Evolutionary conservation across 2,113 vertebrate genomes (phyloP).

Genomic region (Nothocercus nigrocapillus): DNA sequence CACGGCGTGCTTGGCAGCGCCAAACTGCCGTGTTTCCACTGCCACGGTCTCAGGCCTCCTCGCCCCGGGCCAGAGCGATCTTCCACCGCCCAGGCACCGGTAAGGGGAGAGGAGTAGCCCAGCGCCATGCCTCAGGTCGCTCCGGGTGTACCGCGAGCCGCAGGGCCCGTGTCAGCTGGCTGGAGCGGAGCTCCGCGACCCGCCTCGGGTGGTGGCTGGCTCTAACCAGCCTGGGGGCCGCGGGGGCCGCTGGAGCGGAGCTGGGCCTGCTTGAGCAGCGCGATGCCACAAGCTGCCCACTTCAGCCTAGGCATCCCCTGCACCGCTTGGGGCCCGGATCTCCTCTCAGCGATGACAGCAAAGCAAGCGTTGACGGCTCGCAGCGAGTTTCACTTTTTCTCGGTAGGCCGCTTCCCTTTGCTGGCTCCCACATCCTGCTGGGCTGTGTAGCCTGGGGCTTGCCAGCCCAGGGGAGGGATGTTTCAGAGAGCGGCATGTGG

Average conservation of each 20-base stretch:
- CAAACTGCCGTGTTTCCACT: neutral
- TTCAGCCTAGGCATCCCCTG: neutral
- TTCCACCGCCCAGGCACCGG: neutral
- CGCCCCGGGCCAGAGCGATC: neutral
- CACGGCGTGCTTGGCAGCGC: neutral
- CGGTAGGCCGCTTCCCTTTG: neutral
- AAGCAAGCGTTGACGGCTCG: neutral
- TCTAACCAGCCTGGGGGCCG: neutral
- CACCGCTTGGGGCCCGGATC: neutral
- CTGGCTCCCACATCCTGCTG: neutral
- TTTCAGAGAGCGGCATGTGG: neutral
- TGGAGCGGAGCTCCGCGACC: neutral
- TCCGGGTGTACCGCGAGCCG: neutral
- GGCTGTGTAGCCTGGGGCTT: neutral
- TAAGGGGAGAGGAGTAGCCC: neutral
- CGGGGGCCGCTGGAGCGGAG: neutral
- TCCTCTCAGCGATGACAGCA: neutral
- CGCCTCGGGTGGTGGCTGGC: neutral
- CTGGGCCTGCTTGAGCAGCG: neutral
- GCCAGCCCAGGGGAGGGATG: neutral
- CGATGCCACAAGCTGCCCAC: neutral
- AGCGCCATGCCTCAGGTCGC: accelerated
- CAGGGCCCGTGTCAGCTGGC: neutral
- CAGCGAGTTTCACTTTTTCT: neutral
- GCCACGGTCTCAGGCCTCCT: neutral